Conservation (phyloP, 2,113 vertebrate species). For the Epinephelus moara region DNA sequence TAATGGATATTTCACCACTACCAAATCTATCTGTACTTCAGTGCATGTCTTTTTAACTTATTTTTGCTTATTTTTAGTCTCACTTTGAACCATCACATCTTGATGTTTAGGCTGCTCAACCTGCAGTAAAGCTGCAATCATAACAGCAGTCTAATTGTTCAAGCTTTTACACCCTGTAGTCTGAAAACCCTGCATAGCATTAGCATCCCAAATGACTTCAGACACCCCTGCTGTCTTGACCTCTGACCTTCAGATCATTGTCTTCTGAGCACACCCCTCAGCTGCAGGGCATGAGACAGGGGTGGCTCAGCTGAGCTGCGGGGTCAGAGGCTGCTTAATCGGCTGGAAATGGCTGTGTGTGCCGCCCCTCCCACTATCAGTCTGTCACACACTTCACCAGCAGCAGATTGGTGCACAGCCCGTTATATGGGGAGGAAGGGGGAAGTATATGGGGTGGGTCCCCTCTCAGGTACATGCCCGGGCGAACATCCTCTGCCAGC, state of each 20-base stretch:
- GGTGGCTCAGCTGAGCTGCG: constrained; percentile 14
- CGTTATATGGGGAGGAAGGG: constrained; percentile 28
- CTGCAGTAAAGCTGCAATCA: background rate
- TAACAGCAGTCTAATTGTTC: constrained; percentile 44
- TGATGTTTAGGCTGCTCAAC: background rate
- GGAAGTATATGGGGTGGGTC: background rate
- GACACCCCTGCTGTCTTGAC: constrained; percentile 39
- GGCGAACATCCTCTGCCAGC: constrained; percentile 57
- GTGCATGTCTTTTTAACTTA: no score
- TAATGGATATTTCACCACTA: no score
- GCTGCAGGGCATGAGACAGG: constrained; percentile 57
- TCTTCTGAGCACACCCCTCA: constrained; percentile 25
- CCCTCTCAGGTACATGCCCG: constrained; percentile 69
- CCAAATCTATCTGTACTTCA: background rate
- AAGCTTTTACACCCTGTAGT: background rate
- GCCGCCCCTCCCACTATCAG: background rate
- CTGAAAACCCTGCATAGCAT: constrained; percentile 63
- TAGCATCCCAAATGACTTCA: constrained; percentile 64
- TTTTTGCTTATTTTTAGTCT: background rate
- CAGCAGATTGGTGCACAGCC: constrained; percentile 45
- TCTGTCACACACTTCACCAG: background rate
- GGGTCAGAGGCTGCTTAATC: constrained; percentile 47
- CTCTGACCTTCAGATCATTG: constrained; percentile 63
- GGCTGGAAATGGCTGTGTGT: constrained; percentile 60
- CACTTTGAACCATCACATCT: background rate